Conservation (phyloP, 1,140 invertebrate species). For the Cepaea nemoralis region DNA sequence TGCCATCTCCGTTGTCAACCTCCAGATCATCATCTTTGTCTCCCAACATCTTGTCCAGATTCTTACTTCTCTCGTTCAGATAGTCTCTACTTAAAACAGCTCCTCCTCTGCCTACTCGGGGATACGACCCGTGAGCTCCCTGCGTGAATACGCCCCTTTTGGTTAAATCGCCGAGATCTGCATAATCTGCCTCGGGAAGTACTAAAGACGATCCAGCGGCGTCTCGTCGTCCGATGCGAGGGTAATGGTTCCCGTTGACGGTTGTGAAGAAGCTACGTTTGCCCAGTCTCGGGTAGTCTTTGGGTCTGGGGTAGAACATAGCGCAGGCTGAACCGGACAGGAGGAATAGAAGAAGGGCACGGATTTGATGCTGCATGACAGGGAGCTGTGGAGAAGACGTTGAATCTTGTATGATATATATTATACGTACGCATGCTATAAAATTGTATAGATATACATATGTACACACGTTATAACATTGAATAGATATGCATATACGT, state of each 20-base stretch:
- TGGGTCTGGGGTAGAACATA: not conserved
- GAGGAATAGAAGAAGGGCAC: not conserved
- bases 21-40: not conserved
- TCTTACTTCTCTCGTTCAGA: not conserved
- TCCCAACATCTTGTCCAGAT: not conserved
- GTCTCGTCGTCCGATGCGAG: slow-evolving; percentile 13
- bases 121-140: not conserved
- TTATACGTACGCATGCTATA: too few relatives aligned
- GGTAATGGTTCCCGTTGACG: slow-evolving; percentile 4
- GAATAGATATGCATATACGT: too few relatives aligned
- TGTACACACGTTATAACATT: too few relatives aligned
- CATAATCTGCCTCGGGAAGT: not conserved
- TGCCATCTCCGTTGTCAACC: not conserved
- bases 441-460: too few relatives aligned
- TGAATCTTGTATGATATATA: too few relatives aligned
- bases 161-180: not conserved
- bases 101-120: not conserved
- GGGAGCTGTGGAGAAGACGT: too few relatives aligned
- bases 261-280: slow-evolving; percentile 21
- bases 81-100: too few relatives aligned
- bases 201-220: not conserved
- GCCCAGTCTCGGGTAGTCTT: slow-evolving; percentile 1
- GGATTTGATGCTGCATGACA: not conserved
- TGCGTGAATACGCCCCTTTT: slow-evolving; percentile 23
- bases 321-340: not conserved